phyloP scores from a whole-genome alignment of 2,113 vertebrate species.

The Bubo blakistoni region DNA sequence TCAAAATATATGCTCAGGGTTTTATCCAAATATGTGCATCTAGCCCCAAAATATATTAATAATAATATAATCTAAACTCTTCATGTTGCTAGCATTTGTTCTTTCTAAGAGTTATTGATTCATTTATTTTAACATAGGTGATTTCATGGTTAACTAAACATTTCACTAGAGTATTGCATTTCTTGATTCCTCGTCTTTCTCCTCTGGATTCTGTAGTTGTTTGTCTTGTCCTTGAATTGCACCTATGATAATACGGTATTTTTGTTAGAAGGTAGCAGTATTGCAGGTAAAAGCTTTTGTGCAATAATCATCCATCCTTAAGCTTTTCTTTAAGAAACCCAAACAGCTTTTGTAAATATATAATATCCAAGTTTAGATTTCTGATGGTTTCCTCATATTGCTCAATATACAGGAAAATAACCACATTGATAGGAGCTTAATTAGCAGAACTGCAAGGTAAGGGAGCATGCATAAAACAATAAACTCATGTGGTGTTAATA shows the following conservation, averaged over 20 bases:
- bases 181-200: slow-evolving; percentile 59
- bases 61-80: background rate
- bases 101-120: background rate
- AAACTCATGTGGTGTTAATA: background rate
- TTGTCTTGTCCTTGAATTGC: slow-evolving; percentile 55
- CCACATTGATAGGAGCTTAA: background rate
- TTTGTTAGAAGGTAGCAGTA: slow-evolving; percentile 63
- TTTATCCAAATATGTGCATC: background rate
- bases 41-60: background rate
- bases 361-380: slow-evolving; percentile 13
- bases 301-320: background rate
- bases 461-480: background rate
- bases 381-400: slow-evolving; percentile 44
- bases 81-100: background rate
- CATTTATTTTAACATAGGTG: background rate
- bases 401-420: slow-evolving; percentile 35
- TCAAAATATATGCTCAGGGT: background rate
- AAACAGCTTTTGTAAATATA: slow-evolving; percentile 37
- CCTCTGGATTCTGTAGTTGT: slow-evolving; percentile 31
- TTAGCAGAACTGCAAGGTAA: background rate
- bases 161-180: slow-evolving; percentile 42
- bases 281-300: slow-evolving; percentile 26
- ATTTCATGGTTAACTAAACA: background rate
- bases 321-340: slow-evolving; percentile 31
- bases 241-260: slow-evolving; percentile 51